Base-by-base conservation (phyloP, 2,113 vertebrate species). In the Ictalurus furcatus region DNA sequence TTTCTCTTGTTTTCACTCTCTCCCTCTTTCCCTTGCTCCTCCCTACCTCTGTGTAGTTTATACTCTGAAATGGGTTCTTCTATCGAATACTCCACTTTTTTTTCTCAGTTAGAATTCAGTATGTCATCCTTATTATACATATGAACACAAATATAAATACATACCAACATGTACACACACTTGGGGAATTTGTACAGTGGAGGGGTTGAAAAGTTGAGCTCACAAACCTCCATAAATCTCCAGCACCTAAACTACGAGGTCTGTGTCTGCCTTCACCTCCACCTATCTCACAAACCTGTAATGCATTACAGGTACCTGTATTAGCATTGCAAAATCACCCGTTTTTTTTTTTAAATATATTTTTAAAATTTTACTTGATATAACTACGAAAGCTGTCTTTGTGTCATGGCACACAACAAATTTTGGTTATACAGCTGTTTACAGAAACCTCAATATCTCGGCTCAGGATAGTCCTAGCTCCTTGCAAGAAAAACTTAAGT, bases 61-160 rank as follows among this genome's bases (percentile, higher is more conserved):
- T 12, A 16, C 4, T 88, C 88, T 89, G 83, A 73, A 89, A 90
- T 84, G 67, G 58, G 87, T 90, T 90, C 85, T 92, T 83, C 90
- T 90, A 79, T 69, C 83, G 69, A 85, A 61, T 23, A 9, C 5
- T 25, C 56, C 1, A 9, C 48, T 34, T 37, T 59, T 30, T 76
- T 58, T 82, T 25, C 23, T 8, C 6, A 28, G 58, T 44, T 7
- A 25, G 59, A 85, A 58, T 52, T 56, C 44, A 88, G 28, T 37
- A 85, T 54, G 28, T 87, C 74, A 73, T 85, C 73, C 30, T 28
- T 25, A 78, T 28, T 25, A 78, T 28, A 37, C 30, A 28, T 16
- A 61, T 8, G 3, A 61, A 37, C 23, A 44, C 56, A 44, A 63
- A 84, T 44, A 44, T 14, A 44, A 63, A 63, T 23, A 63, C 56